Percentiles rank a stretch among this genome's conserved stretches.
Conservation (phyloP, 2,797 vertebrate genomes). For the Diplodus sargus region DNA sequence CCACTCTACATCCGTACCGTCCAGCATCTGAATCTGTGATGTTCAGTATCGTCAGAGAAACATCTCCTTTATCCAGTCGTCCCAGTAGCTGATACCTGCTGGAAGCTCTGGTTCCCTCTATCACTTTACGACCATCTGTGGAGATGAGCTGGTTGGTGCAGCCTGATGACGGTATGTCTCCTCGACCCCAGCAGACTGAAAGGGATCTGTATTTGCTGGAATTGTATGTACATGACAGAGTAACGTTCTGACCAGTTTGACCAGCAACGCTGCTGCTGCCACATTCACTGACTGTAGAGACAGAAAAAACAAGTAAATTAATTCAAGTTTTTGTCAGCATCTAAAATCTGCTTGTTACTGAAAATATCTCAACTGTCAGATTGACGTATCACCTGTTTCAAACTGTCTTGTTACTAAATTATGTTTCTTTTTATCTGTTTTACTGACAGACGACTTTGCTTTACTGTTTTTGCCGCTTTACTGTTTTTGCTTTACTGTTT, state of each 20-base stretch:
- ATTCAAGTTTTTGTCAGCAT: no score
- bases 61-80: constrained; percentile 73
- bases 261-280: fast-evolving
- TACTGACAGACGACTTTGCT: no score
- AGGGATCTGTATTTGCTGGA: fast-evolving
- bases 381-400: no score
- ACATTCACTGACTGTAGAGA: constrained; percentile 52
- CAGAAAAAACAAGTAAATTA: background rate
- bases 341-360: no score
- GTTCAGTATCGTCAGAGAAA: constrained; percentile 84
- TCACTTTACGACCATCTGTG: constrained; percentile 74
- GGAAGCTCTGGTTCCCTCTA: background rate
- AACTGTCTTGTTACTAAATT: no score
- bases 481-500: no score
- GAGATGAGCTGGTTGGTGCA: constrained; percentile 76
- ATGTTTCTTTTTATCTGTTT: no score
- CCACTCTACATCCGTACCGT: constrained; percentile 87
- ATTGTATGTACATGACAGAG: constrained; percentile 82
- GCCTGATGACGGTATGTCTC: constrained; percentile 58
- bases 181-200: constrained; percentile 86
- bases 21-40: constrained; percentile 79
- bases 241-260: constrained; percentile 72
- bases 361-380: no score
- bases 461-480: no score
- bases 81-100: constrained; percentile 82